Conservation (phyloP, 2,888 invertebrate species). For the Catotricha subobsoleta region DNA sequence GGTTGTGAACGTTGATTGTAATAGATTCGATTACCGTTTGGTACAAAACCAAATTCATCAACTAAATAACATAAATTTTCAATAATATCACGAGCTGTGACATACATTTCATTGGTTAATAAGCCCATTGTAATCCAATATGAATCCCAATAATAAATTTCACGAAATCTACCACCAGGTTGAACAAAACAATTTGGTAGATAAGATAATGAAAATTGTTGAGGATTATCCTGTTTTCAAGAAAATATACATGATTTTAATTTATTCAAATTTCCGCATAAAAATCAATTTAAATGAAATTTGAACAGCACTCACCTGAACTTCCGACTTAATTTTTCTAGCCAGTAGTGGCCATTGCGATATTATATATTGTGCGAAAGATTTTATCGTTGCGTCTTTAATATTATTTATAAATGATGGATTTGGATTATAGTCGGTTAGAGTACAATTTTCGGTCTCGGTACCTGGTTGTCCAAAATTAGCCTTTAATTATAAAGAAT, state of each 20-base stretch:
- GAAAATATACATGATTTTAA: background rate
- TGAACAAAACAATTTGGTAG: constrained; percentile 67
- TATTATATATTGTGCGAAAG: constrained; percentile 59
- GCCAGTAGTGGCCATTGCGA: constrained; percentile 56
- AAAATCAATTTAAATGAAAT: too few species aligned
- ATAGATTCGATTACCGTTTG: constrained; percentile 83
- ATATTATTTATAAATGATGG: constrained; percentile 57
- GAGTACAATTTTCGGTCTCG: constrained; percentile 54
- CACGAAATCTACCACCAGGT: constrained; percentile 78
- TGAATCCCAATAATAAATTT: constrained; percentile 91
- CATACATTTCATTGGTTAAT: constrained; percentile 63
- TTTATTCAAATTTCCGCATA: background rate
- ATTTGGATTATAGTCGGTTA: constrained; percentile 54
- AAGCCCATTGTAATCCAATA: constrained; percentile 87
- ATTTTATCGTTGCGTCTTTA: constrained; percentile 45
- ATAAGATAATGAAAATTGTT: background rate
- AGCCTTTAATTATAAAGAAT: constrained; percentile 18
- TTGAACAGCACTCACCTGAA: constrained; percentile 24
- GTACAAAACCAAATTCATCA: constrained; percentile 60
- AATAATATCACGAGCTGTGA: constrained; percentile 67
- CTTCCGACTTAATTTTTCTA: constrained; percentile 56
- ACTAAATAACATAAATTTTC: constrained; percentile 70
- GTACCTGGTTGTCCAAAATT: constrained; percentile 30
- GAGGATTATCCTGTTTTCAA: background rate
- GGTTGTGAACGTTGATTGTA: constrained; percentile 70